Conservation (phyloP, 1,140 invertebrate species). For the Papilio aristodemus region DNA sequence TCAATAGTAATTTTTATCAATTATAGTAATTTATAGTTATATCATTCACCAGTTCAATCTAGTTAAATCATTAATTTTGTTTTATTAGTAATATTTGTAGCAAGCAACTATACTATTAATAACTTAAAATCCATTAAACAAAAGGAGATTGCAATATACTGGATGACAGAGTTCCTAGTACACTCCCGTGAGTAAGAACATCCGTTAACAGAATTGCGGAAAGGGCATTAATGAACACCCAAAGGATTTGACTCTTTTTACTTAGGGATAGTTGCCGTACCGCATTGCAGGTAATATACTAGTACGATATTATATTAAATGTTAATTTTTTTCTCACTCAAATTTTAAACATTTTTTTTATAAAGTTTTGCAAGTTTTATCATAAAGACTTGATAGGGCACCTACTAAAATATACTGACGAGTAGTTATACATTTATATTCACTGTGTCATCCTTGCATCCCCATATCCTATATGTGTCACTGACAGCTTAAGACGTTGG, state of each 20-base stretch:
- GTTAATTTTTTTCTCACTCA: neutral
- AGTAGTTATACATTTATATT: too few relatives aligned
- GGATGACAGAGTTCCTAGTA: neutral
- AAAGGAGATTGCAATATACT: neutral
- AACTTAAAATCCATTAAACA: neutral
- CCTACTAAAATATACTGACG: too few relatives aligned
- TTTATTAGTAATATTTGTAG: too few relatives aligned
- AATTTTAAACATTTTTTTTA: too few relatives aligned
- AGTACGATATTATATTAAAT: slow-evolving; percentile 14
- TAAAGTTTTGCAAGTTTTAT: too few relatives aligned
- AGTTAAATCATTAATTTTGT: too few relatives aligned
- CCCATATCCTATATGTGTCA: too few relatives aligned
- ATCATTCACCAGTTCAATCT: too few relatives aligned
- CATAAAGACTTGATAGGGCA: too few relatives aligned
- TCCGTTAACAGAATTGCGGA: neutral
- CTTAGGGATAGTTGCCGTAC: slow-evolving; percentile 4
- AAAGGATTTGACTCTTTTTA: slow-evolving; percentile 9
- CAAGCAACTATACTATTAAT: neutral
- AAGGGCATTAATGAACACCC: slow-evolving; percentile 3
- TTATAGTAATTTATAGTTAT: too few relatives aligned
- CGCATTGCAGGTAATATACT: slow-evolving; percentile 2
- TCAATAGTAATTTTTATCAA: neutral
- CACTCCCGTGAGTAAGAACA: neutral
- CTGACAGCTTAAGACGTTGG: too few relatives aligned
- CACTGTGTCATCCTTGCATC: too few relatives aligned